Evolutionary conservation across 2,797 vertebrate genomes (phyloP), one percentile per base, ranked within the genome.

Genomic region (Triplophysa yarkandensis): DNA sequence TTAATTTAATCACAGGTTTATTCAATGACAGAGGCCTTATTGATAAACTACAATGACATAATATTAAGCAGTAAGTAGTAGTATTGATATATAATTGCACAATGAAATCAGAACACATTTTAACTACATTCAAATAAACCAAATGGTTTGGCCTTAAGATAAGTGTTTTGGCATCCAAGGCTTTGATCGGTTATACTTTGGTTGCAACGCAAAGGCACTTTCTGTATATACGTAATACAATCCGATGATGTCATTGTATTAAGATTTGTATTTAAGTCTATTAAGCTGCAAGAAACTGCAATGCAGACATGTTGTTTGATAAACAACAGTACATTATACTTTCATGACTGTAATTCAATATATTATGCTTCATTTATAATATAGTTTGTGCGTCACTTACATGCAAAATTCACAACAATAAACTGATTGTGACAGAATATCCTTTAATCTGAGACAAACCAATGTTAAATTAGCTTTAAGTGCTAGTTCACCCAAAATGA

Each of bases 151-250:
- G 5, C 3, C 17, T 6, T n/a, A 17, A 44, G 17, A 14, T 2
- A 13, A 41, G 13, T 41, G 13, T n/a, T 6, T 5, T 46, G 44
- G 44, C 44, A 19, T 43, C 4, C 3, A 17, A 67, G 30, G 54
- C 52, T 69, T 28, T 43, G 27, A 46, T 48, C 25, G 23, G 21
- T 50, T 61, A 60, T 5, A 48, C 30, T 62, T 71, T 50, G 44
- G 44, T 28, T 50, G 30, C 21, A 16, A 71, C n/a, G 68, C 41
- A 36, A 61, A 71, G 69, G 69, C 69, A 71, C 69, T 71, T 61
- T n/a, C 57, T 34, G 28, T 43, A 43, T 17, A 4, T 41, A 46
- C 46, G 36, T 17, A 23, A 61, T 19, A 4, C 46, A 27, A 34
- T 61, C 57, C 19, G 11, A 27, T 50, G 28, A 50, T 9, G 30